Conservation (phyloP, 53 echinoderm and acorn worm genomes). For the Apostichopus leukothele region DNA sequence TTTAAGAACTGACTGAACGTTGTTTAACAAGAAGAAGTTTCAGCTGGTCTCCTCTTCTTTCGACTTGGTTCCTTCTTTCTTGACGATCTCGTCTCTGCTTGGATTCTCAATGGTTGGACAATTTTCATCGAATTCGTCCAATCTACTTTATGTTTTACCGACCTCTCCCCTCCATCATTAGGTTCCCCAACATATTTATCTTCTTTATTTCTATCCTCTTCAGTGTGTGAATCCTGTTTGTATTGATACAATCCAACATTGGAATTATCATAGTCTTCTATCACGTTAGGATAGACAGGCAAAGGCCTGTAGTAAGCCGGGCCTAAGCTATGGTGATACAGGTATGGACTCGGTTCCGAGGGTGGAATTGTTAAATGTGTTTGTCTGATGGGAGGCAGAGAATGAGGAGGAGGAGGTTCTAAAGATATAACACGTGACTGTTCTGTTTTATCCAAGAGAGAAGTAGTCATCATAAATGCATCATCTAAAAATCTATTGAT, state of each 20-base stretch:
- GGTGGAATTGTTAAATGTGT: neutral
- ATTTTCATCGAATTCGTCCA: constrained; percentile 8
- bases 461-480: constrained; percentile 42
- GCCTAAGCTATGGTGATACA: constrained; percentile 15
- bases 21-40: no score
- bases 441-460: constrained; percentile 19
- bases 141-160: neutral
- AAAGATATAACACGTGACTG: neutral
- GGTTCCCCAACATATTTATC: neutral
- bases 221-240: neutral
- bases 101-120: neutral
- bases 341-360: neutral
- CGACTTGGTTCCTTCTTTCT: neutral
- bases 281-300: neutral
- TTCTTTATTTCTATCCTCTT: neutral
- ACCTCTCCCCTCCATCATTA: no score
- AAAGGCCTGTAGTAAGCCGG: neutral
- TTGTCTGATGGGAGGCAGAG: neutral
- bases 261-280: neutral
- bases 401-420: no score
- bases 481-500: constrained; percentile 55
- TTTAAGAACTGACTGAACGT: no score
- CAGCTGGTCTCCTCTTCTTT: neutral
- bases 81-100: neutral
- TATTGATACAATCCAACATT: neutral